Evolutionary conservation across 92 coral and sea anemone species (phyloP), one percentile per base, ranked within the genome.

Genomic region (Palythoa caribaeorum): DNA sequence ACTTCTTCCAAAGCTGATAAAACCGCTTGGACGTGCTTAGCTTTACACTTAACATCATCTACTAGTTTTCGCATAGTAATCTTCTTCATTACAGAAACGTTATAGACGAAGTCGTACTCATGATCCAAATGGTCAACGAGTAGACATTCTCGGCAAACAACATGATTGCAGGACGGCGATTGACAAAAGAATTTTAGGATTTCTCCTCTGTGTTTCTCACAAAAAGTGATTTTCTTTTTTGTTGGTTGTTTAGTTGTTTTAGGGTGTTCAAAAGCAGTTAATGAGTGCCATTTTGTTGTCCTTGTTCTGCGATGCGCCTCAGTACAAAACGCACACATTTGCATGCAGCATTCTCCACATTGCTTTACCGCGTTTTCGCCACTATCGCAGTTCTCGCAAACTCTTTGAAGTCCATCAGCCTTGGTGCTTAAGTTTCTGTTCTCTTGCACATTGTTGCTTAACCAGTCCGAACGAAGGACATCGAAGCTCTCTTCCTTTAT

Each of bases 121-220:
- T 95, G 98, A 20, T 77, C 88, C 5, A 87, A 92, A 89, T 95
- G 98, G 66, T 95, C 94, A 35, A 88, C 84, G 52, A 92, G 90
- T 11, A 92, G 74, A 47, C 98, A 93, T 47, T 93, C 94, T 57
- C 92, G 92, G 38, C 96, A 94, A 65, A 94, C 80, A 17, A 89
- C 69, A 81, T 52, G 19, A 20, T 92, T 87, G 80, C 98, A 95
- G 5, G 66, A 77, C 13, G 83, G 48, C 66, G 91, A 79, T 36
- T 37, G 86, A 37, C 91, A 89, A 38, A 89, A 74, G 15, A 73
- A 66, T 54, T 74, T 83, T 75, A 89, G 9, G 17, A 76, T n/a
- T 73, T 89, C 91, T 28, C 51, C 88, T 54, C 14, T 48, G 48
- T 89, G 91, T 19, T 83, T 89, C 15, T 75, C 35, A 74, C 91